Conservation (phyloP, 2,888 invertebrate species). For the Andrena trimmerana region DNA sequence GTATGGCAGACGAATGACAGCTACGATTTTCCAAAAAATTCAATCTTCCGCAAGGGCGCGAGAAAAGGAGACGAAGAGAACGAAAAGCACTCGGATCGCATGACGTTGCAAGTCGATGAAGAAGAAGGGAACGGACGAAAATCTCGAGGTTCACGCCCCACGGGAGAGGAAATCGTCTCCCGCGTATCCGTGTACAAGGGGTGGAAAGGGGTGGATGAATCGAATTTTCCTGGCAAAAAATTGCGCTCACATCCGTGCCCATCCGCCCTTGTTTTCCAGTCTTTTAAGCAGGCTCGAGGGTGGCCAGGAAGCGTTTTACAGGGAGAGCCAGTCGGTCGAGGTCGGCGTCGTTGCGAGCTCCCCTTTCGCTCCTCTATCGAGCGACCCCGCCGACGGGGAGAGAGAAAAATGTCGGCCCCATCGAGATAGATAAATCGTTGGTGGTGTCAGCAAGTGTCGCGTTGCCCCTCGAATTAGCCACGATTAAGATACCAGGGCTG, state of each 20-base stretch:
- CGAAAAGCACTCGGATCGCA: not conserved
- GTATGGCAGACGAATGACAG: not conserved
- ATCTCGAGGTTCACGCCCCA: not conserved
- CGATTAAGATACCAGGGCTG: slow-evolving; percentile 45
- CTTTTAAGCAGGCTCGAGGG: slow-evolving; percentile 58
- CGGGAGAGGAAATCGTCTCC: slow-evolving; percentile 5
- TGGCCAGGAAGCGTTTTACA: slow-evolving; percentile 54
- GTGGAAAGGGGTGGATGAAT: slow-evolving; percentile 13
- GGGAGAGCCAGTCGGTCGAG: slow-evolving; percentile 18
- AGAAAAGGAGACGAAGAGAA: not conserved
- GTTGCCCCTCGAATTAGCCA: slow-evolving; percentile 45
- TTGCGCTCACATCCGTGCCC: slow-evolving; percentile 56
- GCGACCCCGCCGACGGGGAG: not conserved
- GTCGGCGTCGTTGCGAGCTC: slow-evolving; percentile 22
- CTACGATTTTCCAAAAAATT: not conserved
- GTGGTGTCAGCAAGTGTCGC: slow-evolving; percentile 35
- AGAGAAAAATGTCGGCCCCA: slow-evolving; percentile 36
- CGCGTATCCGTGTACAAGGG: not conserved
- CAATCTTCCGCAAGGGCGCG: not conserved
- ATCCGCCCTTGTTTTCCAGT: slow-evolving; percentile 66
- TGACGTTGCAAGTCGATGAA: not conserved
- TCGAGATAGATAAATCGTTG: slow-evolving; percentile 50
- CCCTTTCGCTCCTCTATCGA: slow-evolving; percentile 34
- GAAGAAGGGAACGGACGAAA: slow-evolving; percentile 7
- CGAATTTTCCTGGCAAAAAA: slow-evolving; percentile 61